These are phyloP conservation scores for Hetaerina titia DNA, from an alignment of 2,888 invertebrate genomes.

Conservation along the genomic window DNA sequence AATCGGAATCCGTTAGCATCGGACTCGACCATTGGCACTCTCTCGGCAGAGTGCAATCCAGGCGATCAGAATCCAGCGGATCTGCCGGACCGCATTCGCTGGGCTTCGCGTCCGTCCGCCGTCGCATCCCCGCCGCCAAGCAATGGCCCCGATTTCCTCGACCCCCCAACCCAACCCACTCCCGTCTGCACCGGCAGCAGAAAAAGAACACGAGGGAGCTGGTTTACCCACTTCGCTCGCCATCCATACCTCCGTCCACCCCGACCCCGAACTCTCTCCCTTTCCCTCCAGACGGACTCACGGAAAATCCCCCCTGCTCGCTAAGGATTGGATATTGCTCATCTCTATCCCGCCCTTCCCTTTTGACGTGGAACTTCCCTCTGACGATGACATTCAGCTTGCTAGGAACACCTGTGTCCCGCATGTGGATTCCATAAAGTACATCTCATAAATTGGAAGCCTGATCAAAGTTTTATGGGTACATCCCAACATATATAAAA, in stretches of 20 bases:
- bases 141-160: not conserved
- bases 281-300: not conserved
- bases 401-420: too few relatives aligned
- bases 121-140: not conserved
- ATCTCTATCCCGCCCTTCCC: not conserved
- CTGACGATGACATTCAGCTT: too few relatives aligned
- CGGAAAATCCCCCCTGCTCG: not conserved
- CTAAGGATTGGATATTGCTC: not conserved
- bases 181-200: not conserved
- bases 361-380: too few relatives aligned
- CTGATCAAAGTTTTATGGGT: too few relatives aligned
- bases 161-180: not conserved
- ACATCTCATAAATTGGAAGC: too few relatives aligned
- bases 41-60: too few relatives aligned
- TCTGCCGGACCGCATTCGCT: too few relatives aligned
- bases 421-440: too few relatives aligned
- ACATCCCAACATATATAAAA: too few relatives aligned
- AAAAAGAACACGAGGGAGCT: not conserved
- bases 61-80: too few relatives aligned
- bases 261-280: not conserved
- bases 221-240: conserved; percentile 12
- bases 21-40: too few relatives aligned
- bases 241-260: not conserved
- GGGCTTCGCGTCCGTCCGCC: not conserved
- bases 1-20: too few relatives aligned